Base-by-base conservation (phyloP, 2,888 invertebrate species). In the Ariolimax columbianus region DNA sequence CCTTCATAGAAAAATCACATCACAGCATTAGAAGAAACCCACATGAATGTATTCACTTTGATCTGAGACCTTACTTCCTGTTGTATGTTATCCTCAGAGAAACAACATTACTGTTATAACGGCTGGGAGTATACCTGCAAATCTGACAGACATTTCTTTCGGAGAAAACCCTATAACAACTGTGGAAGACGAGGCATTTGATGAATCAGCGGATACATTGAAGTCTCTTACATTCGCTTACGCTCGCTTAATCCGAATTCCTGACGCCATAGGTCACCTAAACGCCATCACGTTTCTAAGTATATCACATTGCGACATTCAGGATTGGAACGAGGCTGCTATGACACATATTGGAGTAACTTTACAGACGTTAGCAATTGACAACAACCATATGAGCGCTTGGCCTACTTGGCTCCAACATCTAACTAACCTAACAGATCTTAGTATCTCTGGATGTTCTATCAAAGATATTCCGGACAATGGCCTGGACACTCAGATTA, bases 311-410 rank as follows among this genome's bases (percentile, higher is more conserved):
- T 26, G n/a, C 19, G 4, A 11, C 14, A 80, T 80, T 26, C 17
- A 17, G n/a, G 51, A 68, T 17, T 80, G 80, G 80, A 80, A 80
- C 33, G 68, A 40, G 2, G 33, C n/a, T 30, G 80, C 68, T 43
- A 43, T 80, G 33, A 30, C 1, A n/a, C n/a, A 66, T 17, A 26
- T 80, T 7, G 68, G 68, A 14, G 9, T 4, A 30, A 47, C 68
- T 23, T 7, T 80, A 0, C 26, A 80, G n/a, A 30, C 23, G 43
- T n/a, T 73, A 3, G 4, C 26, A 17, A 7, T 73, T 3, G n/a
- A 43, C 23, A 73, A 73, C 26, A 43, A 43, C 7, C n/a, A n/a
- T 26, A 26, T 73, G n/a, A 26, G 26, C 3, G 14, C 40, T 7
- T 73, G 72, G 72, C 72, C 72, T 1, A 43, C 23, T 7, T 73